A percentile compares a stretch with the other conserved stretches of the same genome.
phyloP scores from a whole-genome alignment of 2,113 vertebrate species.

The Azemiops feae region DNA sequence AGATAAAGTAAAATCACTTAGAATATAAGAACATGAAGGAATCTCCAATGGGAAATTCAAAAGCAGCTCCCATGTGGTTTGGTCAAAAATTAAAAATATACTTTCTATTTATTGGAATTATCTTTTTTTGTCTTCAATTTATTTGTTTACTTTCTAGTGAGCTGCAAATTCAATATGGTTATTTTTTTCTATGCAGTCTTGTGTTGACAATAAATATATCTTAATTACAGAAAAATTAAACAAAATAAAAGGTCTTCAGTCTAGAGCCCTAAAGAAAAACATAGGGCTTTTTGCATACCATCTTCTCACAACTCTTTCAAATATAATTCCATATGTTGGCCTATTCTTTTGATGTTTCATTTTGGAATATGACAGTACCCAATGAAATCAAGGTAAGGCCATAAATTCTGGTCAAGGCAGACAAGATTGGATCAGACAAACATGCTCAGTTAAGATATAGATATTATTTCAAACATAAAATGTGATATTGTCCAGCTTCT shows the following conservation, averaged over 20 bases:
- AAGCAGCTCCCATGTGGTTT: background rate
- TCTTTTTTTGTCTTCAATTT: background rate
- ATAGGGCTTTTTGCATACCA: background rate
- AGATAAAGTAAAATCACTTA: conserved; percentile 12
- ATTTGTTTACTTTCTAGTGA: background rate
- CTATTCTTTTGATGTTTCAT: background rate
- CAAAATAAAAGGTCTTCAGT: background rate
- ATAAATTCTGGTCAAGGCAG: background rate
- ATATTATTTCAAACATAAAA: background rate
- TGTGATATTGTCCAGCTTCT: background rate
- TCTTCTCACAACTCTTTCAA: background rate
- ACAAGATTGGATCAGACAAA: background rate
- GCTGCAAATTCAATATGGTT: background rate
- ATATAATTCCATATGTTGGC: background rate
- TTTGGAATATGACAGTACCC: background rate
- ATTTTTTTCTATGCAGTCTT: background rate
- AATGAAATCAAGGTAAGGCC: background rate
- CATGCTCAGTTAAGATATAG: background rate
- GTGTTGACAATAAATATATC: background rate
- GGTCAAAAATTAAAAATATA: background rate
- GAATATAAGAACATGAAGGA: background rate
- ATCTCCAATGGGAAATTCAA: background rate
- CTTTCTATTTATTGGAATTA: background rate
- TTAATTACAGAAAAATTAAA: background rate
- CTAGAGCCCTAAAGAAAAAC: background rate